These are phyloP conservation scores for Sebastes taczanowskii DNA, from an alignment of 2,797 vertebrate genomes.

Conservation along the genomic window DNA sequence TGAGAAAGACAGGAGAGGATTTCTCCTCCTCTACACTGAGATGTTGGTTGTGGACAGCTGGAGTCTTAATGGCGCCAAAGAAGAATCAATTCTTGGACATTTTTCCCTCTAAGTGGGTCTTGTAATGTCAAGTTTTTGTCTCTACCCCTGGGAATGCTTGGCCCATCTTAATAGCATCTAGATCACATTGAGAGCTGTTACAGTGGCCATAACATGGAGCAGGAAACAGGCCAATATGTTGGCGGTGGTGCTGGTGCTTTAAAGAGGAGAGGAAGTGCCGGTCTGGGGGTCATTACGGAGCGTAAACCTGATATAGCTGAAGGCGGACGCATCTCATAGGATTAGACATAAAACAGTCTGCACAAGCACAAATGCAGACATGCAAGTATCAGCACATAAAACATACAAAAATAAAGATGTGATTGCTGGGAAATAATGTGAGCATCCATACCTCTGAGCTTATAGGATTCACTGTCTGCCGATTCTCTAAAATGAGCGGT, in stretches of 20 bases:
- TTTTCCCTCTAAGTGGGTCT: constrained; percentile 9
- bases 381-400: not conserved
- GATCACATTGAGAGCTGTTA: constrained; percentile 56
- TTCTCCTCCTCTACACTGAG: not conserved
- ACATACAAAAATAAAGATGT: not conserved
- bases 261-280: constrained; percentile 28
- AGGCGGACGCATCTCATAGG: not conserved
- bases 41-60: not conserved
- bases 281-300: constrained; percentile 29
- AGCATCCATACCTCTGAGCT: not conserved
- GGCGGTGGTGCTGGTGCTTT: constrained; percentile 3
- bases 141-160: constrained; percentile 36
- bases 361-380: not conserved
- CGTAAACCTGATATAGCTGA: constrained; percentile 25
- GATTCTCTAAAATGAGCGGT: constrained; percentile 10
- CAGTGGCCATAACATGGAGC: constrained; percentile 12
- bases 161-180: constrained; percentile 77
- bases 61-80: constrained; percentile 4
- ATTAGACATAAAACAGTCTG: constrained; percentile 4
- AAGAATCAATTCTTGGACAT: not conserved
- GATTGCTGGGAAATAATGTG: not conserved
- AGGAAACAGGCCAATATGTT: constrained; percentile 31
- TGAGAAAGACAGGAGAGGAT: not conserved
- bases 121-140: constrained; percentile 41
- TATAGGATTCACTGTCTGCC: not conserved